These are phyloP conservation scores for Pycnonotus jocosus DNA, from an alignment of 2,113 vertebrate genomes.

Conservation along the genomic window DNA sequence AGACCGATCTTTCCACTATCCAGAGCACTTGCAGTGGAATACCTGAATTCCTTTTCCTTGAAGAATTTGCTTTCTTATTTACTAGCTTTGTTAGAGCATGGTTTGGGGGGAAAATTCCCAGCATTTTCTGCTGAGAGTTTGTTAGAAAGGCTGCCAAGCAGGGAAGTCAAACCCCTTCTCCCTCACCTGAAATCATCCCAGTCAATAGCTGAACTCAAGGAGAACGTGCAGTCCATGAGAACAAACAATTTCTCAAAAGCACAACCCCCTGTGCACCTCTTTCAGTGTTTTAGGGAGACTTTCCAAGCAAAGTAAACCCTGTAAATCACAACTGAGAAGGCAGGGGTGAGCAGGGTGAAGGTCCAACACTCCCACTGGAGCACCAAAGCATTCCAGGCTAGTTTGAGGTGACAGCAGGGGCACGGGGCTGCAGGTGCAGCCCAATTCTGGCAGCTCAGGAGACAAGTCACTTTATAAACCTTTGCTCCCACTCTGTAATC, in stretches of 20 bases:
- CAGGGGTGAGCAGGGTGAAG: background rate
- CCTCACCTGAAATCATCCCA: background rate
- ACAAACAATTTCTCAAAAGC: background rate
- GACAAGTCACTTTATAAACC: background rate
- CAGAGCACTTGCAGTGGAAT: background rate
- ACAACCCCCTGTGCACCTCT: background rate
- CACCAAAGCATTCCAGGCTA: background rate
- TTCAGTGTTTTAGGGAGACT: fast-evolving
- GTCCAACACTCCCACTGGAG: background rate
- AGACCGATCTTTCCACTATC: background rate
- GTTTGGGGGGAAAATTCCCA: background rate
- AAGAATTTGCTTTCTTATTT: background rate
- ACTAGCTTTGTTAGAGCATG: background rate
- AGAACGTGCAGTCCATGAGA: background rate
- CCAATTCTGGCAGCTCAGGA: background rate
- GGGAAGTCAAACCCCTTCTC: background rate
- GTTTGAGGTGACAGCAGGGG: background rate
- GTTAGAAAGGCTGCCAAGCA: background rate
- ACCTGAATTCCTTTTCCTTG: background rate
- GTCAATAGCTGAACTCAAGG: background rate
- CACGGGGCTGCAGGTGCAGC: background rate
- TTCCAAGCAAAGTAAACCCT: background rate
- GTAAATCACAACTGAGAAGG: background rate
- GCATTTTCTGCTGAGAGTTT: background rate
- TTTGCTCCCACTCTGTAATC: background rate